Evolutionary conservation across 2,113 vertebrate species (phyloP).

Genomic region (Balaenoptera acutorostrata): DNA sequence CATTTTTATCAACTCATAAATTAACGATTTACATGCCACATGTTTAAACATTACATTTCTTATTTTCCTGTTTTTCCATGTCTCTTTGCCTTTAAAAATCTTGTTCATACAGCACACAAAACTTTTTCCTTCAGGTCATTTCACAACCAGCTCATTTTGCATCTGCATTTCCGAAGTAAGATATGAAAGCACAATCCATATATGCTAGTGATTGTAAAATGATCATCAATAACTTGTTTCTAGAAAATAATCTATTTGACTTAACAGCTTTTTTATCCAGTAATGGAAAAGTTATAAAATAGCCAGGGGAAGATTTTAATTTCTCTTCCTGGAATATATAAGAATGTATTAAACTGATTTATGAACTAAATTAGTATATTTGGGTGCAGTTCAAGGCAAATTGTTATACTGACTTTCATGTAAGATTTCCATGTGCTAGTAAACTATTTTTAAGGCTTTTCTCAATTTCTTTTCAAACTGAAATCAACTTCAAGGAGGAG

Average conservation of each 20-base stretch:
- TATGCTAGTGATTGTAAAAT: constrained; percentile 29
- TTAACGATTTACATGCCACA: constrained; percentile 38
- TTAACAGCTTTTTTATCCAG: not conserved
- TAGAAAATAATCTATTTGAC: constrained; percentile 46
- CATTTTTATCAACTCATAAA: constrained; percentile 41
- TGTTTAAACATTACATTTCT: constrained; percentile 22
- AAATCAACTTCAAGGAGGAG: not conserved
- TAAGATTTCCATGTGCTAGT: not conserved
- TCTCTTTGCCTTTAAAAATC: constrained; percentile 10
- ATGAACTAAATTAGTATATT: constrained; percentile 53
- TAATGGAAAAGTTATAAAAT: constrained; percentile 54
- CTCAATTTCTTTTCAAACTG: not conserved
- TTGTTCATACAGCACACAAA: not conserved
- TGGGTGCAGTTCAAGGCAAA: constrained; percentile 1
- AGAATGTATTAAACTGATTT: constrained; percentile 48
- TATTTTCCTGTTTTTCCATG: not conserved
- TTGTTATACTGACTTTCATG: not conserved
- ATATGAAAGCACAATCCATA: not conserved
- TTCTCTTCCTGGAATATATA: constrained; percentile 35
- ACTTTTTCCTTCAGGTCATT: not conserved
- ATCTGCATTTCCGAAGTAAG: constrained; percentile 4
- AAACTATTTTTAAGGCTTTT: not conserved
- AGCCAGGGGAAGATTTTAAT: constrained; percentile 44
- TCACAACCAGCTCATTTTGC: constrained; percentile 22
- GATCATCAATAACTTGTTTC: constrained; percentile 39